Base-by-base conservation (phyloP, 2,113 vertebrate genomes). In the Phylloscopus whistleri region DNA sequence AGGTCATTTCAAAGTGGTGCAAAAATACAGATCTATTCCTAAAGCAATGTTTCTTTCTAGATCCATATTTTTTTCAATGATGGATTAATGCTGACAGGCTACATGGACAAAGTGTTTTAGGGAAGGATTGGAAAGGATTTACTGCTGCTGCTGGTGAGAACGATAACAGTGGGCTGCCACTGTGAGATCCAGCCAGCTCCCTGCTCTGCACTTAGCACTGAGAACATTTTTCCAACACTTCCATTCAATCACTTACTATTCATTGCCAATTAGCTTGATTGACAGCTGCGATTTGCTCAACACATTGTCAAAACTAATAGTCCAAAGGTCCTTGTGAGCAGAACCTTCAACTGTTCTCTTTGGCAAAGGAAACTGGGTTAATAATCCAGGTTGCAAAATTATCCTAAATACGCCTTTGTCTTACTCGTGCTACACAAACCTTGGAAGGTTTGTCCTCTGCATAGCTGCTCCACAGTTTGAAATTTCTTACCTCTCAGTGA, bases 51-150 rank as follows among this genome's bases (percentile, higher is more conserved):
- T 95, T 92, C 81, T 91, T 92, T 95, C 96, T 84, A 70, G 46
- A 91, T 91, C 93, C 72, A 67, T 87, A 43, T 85, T 88, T 89
- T 87, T 90, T 89, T 43, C 81, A 37, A 4, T 46, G 93, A 92
- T 91, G 92, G 90, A 97, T 97, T 95, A 96, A 96, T 72, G 94
- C 66, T 90, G 95, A 96, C 93, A 97, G 96, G 84, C 87, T 94
- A 94, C 93, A 89, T 31, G 92, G 94, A 93, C 74, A 13, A 96
- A 96, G 92, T 95, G 94, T 97, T 96, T 97, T 93, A 97, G 94
- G 88, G 94, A 87, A 87, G 94, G 94, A 96, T 96, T 96, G 96
- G 89, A 94, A 90, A 83, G 94, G 95, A 96, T 96, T 96, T 94
- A 84, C 52, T 96, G 86, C 86, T 96, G 90, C 95, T 96, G 90